A percentile compares a stretch with the other conserved stretches of the same genome.
Conservation (phyloP, 1,140 invertebrate genomes). For the Planococcus citri region DNA sequence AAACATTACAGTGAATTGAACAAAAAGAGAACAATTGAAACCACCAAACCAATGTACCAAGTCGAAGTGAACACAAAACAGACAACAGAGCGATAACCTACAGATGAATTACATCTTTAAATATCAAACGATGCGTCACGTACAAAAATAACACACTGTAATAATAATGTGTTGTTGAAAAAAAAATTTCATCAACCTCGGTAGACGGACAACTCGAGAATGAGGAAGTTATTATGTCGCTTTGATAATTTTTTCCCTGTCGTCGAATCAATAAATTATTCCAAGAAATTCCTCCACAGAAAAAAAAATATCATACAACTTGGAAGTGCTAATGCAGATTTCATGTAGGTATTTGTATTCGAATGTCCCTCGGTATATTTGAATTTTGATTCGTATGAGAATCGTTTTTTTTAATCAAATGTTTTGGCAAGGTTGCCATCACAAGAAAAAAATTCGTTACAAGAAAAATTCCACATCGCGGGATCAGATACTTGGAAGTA, state of each 20-base stretch:
- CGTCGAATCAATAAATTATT: background rate
- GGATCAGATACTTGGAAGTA: no score
- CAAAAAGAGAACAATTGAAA: no score
- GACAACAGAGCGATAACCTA: background rate
- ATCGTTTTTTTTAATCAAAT: background rate
- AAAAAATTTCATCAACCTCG: background rate
- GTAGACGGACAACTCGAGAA: background rate
- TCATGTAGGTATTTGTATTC: no score
- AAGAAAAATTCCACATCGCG: no score
- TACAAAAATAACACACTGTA: background rate
- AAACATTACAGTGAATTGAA: no score
- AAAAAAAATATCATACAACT: background rate
- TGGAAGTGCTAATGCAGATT: no score
- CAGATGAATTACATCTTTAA: background rate
- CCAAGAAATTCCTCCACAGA: background rate
- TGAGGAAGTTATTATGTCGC: background rate
- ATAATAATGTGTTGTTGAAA: background rate
- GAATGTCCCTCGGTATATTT: background rate
- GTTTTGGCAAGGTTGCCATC: background rate
- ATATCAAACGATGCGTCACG: background rate
- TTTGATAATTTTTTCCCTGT: background rate
- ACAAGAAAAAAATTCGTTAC: no score
- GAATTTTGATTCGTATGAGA: background rate
- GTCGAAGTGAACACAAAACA: background rate
- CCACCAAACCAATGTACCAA: no score